Evolutionary conservation across 2,113 vertebrate species (phyloP).

Genomic region (Dendropsophus ebraccatus): DNA sequence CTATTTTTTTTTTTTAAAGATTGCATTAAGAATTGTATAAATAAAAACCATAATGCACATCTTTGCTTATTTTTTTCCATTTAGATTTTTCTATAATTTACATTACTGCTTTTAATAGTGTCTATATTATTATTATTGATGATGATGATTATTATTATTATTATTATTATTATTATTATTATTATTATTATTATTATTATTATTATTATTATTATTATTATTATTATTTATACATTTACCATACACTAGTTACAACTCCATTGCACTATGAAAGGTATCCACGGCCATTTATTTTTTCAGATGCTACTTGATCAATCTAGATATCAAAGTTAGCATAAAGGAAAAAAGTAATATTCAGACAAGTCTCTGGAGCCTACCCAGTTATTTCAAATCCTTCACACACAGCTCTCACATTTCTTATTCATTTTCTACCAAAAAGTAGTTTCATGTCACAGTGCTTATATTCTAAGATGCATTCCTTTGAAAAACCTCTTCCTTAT

Average conservation of each 20-base stretch:
- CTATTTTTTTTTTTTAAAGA: too few relatives aligned
- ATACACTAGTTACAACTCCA: background rate
- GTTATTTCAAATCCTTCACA: constrained; percentile 38
- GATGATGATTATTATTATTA: too few relatives aligned
- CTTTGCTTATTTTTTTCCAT: background rate
- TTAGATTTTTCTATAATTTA: background rate
- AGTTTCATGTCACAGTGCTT: constrained; percentile 44
- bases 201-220: background rate
- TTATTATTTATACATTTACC: background rate
- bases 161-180: background rate
- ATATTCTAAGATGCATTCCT: constrained; percentile 43
- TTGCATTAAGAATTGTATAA: too few relatives aligned
- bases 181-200: background rate
- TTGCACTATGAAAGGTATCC: background rate
- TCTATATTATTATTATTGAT: too few relatives aligned
- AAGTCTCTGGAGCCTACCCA: constrained; percentile 26
- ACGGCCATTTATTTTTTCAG: background rate
- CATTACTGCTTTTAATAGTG: too few relatives aligned
- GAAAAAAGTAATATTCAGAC: constrained; percentile 10
- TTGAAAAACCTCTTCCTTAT: constrained; percentile 45
- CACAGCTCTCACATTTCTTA: constrained; percentile 35
- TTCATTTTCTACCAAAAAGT: constrained; percentile 49
- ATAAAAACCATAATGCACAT: background rate
- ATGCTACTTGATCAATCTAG: constrained; percentile 31
- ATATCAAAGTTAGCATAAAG: constrained; percentile 43